phyloP scores from a whole-genome alignment of 2,888 invertebrate genomes.

The Drosophila flavopinicola region DNA sequence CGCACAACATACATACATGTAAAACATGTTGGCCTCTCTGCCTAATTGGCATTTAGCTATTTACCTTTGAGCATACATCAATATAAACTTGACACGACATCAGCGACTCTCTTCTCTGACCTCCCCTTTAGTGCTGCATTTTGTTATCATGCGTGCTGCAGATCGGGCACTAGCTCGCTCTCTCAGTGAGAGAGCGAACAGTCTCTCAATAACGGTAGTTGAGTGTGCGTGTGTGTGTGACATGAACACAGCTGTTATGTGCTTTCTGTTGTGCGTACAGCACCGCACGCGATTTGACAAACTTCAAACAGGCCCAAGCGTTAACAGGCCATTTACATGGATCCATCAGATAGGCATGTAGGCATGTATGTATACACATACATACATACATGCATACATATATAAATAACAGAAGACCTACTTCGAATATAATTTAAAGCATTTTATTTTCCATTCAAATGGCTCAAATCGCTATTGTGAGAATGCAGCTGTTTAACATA shows the following conservation, averaged over 20 bases:
- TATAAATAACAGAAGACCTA: not conserved
- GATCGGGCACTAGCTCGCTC: constrained; percentile 25
- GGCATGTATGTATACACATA: not conserved
- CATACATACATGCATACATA: not conserved
- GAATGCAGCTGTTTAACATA: constrained; percentile 28
- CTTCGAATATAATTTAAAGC: not conserved
- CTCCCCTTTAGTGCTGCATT: constrained; percentile 5
- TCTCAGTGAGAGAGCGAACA: not conserved
- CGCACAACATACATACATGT: constrained; percentile 21
- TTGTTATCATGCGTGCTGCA: constrained; percentile 17
- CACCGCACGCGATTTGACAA: constrained; percentile 19
- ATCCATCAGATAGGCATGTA: not conserved
- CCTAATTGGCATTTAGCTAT: constrained; percentile 38
- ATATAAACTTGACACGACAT: constrained; percentile 20
- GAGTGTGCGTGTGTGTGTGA: not conserved
- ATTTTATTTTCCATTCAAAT: not conserved
- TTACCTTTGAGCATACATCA: constrained; percentile 22
- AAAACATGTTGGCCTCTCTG: constrained; percentile 57
- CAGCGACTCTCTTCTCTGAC: constrained; percentile 1
- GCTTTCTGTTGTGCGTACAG: constrained; percentile 38
- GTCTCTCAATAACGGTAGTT: constrained; percentile 16
- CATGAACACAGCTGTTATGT: constrained; percentile 26
- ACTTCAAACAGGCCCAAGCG: constrained; percentile 3
- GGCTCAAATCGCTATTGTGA: constrained; percentile 3
- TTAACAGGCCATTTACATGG: constrained; percentile 7